A percentile compares a stretch with the other conserved stretches of the same genome.
Evolutionary conservation across 2,888 invertebrate species (phyloP).

Genomic region (Diadegma fenestrale): DNA sequence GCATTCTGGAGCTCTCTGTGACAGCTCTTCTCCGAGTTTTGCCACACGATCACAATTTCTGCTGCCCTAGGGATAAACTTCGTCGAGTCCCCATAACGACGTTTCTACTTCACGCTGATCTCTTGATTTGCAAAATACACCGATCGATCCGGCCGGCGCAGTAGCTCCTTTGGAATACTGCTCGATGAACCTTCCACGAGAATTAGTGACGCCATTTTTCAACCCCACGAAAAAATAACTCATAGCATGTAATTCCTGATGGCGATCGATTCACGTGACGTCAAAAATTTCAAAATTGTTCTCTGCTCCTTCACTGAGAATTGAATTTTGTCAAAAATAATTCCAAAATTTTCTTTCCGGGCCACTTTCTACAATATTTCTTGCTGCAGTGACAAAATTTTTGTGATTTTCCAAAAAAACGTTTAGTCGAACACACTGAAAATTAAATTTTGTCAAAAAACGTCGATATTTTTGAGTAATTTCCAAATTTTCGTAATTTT

Average conservation of each 20-base stretch:
- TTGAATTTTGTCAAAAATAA: too few relatives aligned
- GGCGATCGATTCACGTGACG: conserved; percentile 21
- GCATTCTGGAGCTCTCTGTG: conserved; percentile 62
- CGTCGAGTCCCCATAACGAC: conserved; percentile 29
- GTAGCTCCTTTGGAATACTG: conserved; percentile 38
- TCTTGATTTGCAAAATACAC: conserved; percentile 78
- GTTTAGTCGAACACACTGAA: too few relatives aligned
- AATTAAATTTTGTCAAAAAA: too few relatives aligned
- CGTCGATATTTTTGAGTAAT: too few relatives aligned
- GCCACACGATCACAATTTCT: conserved; percentile 49
- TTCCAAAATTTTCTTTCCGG: too few relatives aligned
- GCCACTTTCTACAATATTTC: too few relatives aligned
- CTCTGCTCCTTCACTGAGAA: neutral
- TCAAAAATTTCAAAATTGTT: neutral
- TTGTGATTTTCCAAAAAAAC: too few relatives aligned
- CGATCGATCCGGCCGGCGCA: conserved; percentile 1
- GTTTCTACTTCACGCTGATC: conserved; percentile 73
- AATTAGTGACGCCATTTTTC: conserved; percentile 45
- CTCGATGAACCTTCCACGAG: conserved; percentile 38
- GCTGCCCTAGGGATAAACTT: conserved; percentile 54
- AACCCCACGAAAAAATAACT: conserved; percentile 12
- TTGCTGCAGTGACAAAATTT: too few relatives aligned
- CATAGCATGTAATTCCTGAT: conserved; percentile 40
- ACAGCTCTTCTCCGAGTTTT: conserved; percentile 40
- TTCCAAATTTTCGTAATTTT: too few relatives aligned